Evolutionary conservation across 2,113 vertebrate genomes (phyloP).

Genomic region (Plotosus lineatus): DNA sequence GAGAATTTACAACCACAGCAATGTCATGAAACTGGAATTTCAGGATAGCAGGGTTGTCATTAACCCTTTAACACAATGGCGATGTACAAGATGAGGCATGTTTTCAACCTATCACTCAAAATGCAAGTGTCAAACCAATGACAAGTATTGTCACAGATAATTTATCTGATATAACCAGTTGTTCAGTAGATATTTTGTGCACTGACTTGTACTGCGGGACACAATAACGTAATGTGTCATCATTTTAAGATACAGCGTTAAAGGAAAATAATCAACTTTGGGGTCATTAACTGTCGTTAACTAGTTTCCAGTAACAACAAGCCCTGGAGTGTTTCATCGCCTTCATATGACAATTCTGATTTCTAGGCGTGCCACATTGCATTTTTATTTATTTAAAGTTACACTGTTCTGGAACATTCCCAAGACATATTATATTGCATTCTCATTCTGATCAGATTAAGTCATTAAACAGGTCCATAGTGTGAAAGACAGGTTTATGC

Average conservation of each 20-base stretch:
- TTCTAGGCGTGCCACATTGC: neutral
- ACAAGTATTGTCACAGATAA: neutral
- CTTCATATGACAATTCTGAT: neutral
- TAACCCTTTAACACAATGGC: neutral
- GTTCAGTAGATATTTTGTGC: neutral
- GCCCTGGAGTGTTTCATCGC: neutral
- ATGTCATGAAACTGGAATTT: neutral
- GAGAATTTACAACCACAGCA: no score
- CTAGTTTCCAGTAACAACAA: no score
- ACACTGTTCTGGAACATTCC: no score
- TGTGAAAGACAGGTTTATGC: neutral
- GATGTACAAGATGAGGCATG: neutral
- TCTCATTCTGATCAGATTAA: no score
- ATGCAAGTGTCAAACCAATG: neutral
- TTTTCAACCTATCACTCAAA: neutral
- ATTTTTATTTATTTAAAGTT: no score
- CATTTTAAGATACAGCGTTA: no score
- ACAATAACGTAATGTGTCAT: no score
- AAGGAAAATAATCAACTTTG: no score
- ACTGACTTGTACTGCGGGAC: neutral
- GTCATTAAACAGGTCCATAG: neutral
- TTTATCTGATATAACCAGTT: neutral
- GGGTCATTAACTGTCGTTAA: no score
- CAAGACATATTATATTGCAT: no score
- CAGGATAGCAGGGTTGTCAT: neutral